Conservation (phyloP, 2,113 vertebrate genomes). For the Prunella fulvescens region DNA sequence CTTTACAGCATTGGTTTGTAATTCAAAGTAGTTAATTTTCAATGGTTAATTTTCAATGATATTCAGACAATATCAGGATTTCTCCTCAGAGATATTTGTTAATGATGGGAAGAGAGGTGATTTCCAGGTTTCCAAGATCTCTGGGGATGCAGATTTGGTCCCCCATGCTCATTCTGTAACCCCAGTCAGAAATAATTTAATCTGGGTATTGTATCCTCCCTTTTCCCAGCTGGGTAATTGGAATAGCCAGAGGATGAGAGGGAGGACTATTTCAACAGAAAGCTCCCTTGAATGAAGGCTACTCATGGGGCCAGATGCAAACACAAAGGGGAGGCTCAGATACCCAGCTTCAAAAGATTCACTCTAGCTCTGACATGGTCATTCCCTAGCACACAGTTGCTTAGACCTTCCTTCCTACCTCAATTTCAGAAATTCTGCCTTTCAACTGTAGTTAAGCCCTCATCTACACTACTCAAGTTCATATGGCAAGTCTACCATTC, state of each 20-base stretch:
- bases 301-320: background rate
- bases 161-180: background rate
- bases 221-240: background rate
- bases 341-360: background rate
- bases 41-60: background rate
- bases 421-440: background rate
- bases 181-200: background rate
- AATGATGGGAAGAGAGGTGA: background rate
- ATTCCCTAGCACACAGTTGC: background rate
- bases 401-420: background rate
- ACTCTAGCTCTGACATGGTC: background rate
- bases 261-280: background rate
- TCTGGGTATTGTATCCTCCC: background rate
- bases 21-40: background rate
- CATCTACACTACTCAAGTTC: background rate
- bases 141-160: background rate
- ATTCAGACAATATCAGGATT: background rate
- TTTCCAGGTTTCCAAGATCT: background rate
- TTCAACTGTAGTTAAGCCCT: background rate
- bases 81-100: background rate
- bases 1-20: background rate
- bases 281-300: background rate
- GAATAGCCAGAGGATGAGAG: background rate
- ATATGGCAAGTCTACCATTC: background rate
- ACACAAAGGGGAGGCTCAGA: background rate